phyloP scores from a whole-genome alignment of 2,888 invertebrate species.

The Synanthedon andrenaeformis region DNA sequence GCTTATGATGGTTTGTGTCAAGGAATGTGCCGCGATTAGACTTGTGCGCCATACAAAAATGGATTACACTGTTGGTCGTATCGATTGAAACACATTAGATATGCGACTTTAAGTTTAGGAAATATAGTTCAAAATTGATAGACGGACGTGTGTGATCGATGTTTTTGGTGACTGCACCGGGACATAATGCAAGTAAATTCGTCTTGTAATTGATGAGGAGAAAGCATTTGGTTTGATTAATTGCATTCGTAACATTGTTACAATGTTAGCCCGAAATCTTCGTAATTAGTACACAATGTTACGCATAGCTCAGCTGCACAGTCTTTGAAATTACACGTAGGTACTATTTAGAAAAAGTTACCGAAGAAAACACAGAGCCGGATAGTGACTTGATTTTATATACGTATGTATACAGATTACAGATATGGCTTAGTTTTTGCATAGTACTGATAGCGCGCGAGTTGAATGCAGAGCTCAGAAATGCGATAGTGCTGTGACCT shows the following conservation, averaged over 20 bases:
- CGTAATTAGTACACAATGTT: neutral
- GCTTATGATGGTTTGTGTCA: constrained; percentile 57
- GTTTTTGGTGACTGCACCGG: constrained; percentile 23
- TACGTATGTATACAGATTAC: too few relatives aligned
- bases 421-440: too few relatives aligned
- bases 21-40: constrained; percentile 55
- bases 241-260: constrained; percentile 7
- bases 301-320: too few relatives aligned
- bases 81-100: constrained; percentile 11
- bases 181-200: constrained; percentile 20
- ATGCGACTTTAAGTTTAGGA: constrained; percentile 3
- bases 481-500: too few relatives aligned
- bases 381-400: too few relatives aligned
- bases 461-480: too few relatives aligned
- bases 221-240: constrained; percentile 22
- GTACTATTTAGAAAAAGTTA: too few relatives aligned
- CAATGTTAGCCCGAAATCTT: neutral
- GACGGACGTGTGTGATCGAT: constrained; percentile 28
- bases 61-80: constrained; percentile 17
- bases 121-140: constrained; percentile 14
- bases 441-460: too few relatives aligned
- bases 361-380: too few relatives aligned
- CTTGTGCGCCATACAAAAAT: constrained; percentile 28
- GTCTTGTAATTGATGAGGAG: constrained; percentile 27
- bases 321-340: too few relatives aligned